Percentiles rank a stretch among this genome's conserved stretches.
These are phyloP conservation scores for Arnoldichthys spilopterus DNA, from an alignment of 2,797 vertebrate genomes.

Conservation along the genomic window DNA sequence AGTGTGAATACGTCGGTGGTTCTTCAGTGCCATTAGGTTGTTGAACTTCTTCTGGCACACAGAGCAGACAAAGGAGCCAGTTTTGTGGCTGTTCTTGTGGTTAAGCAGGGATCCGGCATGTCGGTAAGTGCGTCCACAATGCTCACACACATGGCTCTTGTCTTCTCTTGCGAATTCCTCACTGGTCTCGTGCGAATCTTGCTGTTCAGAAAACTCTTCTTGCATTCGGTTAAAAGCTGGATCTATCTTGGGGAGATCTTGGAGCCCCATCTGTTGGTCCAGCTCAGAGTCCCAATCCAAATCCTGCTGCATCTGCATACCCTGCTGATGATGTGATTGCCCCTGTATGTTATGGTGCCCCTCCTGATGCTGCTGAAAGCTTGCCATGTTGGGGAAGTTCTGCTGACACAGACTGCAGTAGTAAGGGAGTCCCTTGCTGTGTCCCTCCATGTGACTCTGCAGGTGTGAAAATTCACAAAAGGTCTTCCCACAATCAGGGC, in stretches of 20 bases:
- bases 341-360: conserved; percentile 59
- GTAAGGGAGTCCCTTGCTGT: conserved; percentile 77
- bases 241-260: conserved; percentile 60
- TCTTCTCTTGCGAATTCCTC: conserved; percentile 59
- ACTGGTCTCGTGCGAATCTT: conserved; percentile 50
- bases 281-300: conserved; percentile 70
- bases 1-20: conserved; percentile 87
- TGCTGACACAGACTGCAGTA: conserved; percentile 75
- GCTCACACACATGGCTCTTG: conserved; percentile 87
- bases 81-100: conserved; percentile 94
- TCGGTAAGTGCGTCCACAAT: conserved; percentile 89
- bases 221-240: conserved; percentile 68
- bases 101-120: conserved; percentile 92
- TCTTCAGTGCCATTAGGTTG: conserved; percentile 88
- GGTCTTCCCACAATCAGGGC: conserved; percentile 87
- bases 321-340: conserved; percentile 52
- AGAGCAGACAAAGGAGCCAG: conserved; percentile 85
- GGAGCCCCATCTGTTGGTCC: conserved; percentile 62
- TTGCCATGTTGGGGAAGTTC: conserved; percentile 73
- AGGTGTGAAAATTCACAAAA: conserved; percentile 87
- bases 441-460: conserved; percentile 84
- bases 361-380: conserved; percentile 80
- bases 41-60: conserved; percentile 83
- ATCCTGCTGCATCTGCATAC: conserved; percentile 44
- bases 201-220: conserved; percentile 49